These are phyloP conservation scores for Meda fulgida DNA, from an alignment of 2,797 vertebrate species.

Conservation along the genomic window DNA sequence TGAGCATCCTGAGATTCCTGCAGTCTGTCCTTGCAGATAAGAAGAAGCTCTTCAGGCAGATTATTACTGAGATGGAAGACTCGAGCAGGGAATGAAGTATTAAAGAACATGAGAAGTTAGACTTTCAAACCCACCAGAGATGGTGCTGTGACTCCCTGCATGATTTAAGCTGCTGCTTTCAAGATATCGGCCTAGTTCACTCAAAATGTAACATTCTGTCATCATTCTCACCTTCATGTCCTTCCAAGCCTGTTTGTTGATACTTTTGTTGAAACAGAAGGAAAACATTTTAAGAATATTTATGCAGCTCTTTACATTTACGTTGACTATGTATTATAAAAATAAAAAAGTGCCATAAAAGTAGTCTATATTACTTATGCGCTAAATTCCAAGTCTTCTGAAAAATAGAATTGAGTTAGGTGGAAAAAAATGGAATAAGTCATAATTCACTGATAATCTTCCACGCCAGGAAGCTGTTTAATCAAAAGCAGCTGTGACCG, in stretches of 20 bases:
- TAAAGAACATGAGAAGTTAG: conserved; percentile 22
- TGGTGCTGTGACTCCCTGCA: background rate
- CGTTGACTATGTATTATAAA: background rate
- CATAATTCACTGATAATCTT: background rate
- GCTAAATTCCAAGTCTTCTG: background rate
- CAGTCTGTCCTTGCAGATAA: conserved; percentile 44
- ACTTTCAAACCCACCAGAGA: conserved; percentile 16
- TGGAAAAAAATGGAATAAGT: background rate
- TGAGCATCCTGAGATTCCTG: conserved; percentile 22
- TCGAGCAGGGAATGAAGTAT: conserved; percentile 29
- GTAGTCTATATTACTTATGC: background rate
- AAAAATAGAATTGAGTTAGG: background rate
- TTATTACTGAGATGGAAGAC: conserved; percentile 36
- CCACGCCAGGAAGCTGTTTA: background rate
- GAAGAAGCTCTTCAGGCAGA: conserved; percentile 39
- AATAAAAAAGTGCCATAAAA: background rate
- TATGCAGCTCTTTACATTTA: too few relatives aligned
- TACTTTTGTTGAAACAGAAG: background rate
- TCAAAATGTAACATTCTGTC: background rate
- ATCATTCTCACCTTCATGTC: background rate
- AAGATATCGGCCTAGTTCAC: background rate
- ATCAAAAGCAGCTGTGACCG: background rate
- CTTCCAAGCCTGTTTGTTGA: background rate
- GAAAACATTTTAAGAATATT: background rate
- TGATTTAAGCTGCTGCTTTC: conserved; percentile 6